Conservation (phyloP, 2,888 invertebrate species). For the Synanthedon vespiformis region DNA sequence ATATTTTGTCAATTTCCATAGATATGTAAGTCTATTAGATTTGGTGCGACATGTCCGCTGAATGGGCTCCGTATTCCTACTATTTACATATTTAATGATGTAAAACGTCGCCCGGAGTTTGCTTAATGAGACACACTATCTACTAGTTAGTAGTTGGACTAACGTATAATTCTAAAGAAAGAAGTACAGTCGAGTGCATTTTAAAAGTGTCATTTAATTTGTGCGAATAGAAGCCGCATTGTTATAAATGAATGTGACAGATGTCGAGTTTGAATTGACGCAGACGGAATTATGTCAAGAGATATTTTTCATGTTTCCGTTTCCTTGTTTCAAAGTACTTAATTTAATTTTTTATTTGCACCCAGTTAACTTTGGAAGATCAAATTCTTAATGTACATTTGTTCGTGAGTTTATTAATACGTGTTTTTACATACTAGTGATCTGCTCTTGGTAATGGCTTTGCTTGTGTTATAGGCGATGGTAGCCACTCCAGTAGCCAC, state of each 20-base stretch:
- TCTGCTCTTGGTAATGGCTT: too few species aligned
- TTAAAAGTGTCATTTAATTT: background rate
- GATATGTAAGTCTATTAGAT: constrained; percentile 28
- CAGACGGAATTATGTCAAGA: background rate
- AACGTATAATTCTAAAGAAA: background rate
- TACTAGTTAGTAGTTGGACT: background rate
- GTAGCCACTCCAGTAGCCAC: too few species aligned
- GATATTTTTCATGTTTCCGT: background rate
- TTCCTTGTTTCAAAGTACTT: background rate
- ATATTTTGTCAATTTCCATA: constrained; percentile 15
- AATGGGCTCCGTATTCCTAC: constrained; percentile 58
- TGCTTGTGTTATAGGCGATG: too few species aligned
- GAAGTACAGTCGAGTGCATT: background rate
- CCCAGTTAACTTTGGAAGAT: too few species aligned
- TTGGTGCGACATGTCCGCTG: constrained; percentile 53
- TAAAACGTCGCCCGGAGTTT: constrained; percentile 38
- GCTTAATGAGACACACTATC: constrained; percentile 58
- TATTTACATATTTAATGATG: constrained; percentile 68
- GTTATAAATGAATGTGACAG: background rate
- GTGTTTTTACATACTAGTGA: too few species aligned
- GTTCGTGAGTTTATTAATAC: too few species aligned
- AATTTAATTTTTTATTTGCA: too few species aligned
- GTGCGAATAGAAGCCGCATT: background rate
- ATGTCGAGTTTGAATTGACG: background rate
- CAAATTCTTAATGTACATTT: too few species aligned